phyloP scores from a whole-genome alignment of 2,113 vertebrate species.

The Siniperca chuatsi region DNA sequence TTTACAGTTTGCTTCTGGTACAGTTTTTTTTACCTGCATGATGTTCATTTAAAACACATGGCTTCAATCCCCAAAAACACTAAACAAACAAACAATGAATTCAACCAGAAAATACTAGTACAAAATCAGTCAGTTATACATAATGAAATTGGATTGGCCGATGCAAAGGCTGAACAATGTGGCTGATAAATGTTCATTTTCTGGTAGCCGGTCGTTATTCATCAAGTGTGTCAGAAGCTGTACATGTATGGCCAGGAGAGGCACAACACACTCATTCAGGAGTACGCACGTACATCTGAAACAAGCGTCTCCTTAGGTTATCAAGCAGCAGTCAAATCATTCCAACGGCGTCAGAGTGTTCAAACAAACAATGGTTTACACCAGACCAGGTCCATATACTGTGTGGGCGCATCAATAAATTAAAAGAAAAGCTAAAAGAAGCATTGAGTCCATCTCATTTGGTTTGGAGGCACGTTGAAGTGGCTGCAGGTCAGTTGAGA shows the following conservation, averaged over 20 bases:
- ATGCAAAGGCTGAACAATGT: background rate
- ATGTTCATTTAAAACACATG: background rate
- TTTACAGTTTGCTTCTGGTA: background rate
- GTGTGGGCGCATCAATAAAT: background rate
- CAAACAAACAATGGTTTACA: background rate
- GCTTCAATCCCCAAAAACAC: background rate
- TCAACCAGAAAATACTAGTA: background rate
- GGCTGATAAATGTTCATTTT: no score
- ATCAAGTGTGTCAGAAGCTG: background rate
- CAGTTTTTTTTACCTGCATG: background rate
- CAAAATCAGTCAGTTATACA: background rate
- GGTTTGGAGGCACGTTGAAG: fast-evolving
- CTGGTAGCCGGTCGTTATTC: background rate
- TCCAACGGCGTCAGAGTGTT: background rate
- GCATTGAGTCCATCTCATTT: background rate
- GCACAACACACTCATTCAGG: background rate
- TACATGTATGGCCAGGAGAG: background rate
- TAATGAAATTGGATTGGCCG: background rate
- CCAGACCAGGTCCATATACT: background rate
- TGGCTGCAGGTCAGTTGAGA: slow-evolving; percentile 84
- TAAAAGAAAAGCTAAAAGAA: background rate
- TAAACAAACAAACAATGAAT: background rate
- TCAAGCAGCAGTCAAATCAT: background rate
- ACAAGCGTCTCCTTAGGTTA: no score
- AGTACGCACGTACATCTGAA: background rate